Conservation (phyloP, 1,140 invertebrate species). For the Pseudachorutes palmiensis region DNA sequence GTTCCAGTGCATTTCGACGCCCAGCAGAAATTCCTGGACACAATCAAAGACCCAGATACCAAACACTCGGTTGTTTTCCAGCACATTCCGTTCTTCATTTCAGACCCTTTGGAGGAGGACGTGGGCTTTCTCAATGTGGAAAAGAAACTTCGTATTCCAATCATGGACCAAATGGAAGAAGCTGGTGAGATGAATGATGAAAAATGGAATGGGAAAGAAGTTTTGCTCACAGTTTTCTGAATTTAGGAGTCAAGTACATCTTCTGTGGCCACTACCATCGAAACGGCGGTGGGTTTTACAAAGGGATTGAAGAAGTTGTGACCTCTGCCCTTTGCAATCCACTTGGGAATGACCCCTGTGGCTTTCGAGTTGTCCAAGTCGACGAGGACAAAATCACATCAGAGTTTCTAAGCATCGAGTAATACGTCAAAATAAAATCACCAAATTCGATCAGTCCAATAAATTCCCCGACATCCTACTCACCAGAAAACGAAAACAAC, state of each 20-base stretch:
- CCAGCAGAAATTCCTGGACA: slow-evolving; percentile 43
- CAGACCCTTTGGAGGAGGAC: slow-evolving; percentile 42
- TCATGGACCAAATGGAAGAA: slow-evolving; percentile 2
- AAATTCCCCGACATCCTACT: no score
- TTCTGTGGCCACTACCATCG: slow-evolving; percentile 52
- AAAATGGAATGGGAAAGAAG: no score
- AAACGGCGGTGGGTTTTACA: slow-evolving; percentile 47
- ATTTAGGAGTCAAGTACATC: slow-evolving; percentile 46
- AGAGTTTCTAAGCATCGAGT: slow-evolving; percentile 39
- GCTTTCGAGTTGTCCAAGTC: slow-evolving; percentile 46
- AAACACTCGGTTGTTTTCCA: slow-evolving; percentile 47
- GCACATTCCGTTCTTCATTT: slow-evolving; percentile 52
- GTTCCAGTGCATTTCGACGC: slow-evolving; percentile 41
- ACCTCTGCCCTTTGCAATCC: slow-evolving; percentile 51
- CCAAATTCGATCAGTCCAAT: not conserved
- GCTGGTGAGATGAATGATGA: not conserved
- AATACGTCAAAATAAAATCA: slow-evolving; percentile 6
- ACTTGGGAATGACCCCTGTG: slow-evolving; percentile 44
- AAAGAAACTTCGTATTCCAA: slow-evolving; percentile 2
- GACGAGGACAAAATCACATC: slow-evolving; percentile 41
- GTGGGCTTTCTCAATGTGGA: slow-evolving; percentile 45
- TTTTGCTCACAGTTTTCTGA: no score
- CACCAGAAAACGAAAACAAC: no score
- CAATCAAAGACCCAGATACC: slow-evolving; percentile 14
- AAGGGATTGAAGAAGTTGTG: slow-evolving; percentile 46